These are phyloP conservation scores for Caenorhabditis japonica DNA, from an alignment of 2,888 invertebrate species.

Conservation along the genomic window DNA sequence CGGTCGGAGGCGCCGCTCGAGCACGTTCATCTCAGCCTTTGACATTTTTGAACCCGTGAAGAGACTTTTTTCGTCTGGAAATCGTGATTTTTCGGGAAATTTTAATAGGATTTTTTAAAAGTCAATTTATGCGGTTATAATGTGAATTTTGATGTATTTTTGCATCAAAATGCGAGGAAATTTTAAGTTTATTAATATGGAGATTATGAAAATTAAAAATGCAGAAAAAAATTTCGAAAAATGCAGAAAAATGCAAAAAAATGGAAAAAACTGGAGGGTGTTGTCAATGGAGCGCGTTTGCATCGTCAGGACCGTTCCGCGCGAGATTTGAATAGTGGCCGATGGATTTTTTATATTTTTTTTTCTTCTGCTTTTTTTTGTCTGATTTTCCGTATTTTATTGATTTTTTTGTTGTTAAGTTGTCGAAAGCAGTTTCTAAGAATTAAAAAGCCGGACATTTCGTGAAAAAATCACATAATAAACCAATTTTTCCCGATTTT, in stretches of 20 bases:
- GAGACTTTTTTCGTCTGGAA: not conserved
- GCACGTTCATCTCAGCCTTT: constrained; percentile 49
- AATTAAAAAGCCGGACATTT: too few relatives aligned
- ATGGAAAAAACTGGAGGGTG: not conserved
- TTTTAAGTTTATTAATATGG: too few relatives aligned
- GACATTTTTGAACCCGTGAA: constrained; percentile 47
- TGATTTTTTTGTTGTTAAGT: too few relatives aligned
- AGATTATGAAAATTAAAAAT: too few relatives aligned
- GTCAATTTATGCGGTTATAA: too few relatives aligned
- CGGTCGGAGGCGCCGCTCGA: constrained; percentile 59
- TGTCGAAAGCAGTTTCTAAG: too few relatives aligned
- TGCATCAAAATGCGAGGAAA: too few relatives aligned
- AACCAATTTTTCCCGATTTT: not conserved
- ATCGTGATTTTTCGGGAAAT: not conserved
- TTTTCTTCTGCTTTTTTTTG: not conserved
- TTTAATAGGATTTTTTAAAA: too few relatives aligned
- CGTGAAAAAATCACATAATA: too few relatives aligned
- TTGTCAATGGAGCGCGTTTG: constrained; percentile 35
- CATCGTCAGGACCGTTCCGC: not conserved
- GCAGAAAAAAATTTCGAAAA: not conserved
- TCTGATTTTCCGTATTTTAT: too few relatives aligned
- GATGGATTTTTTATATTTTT: constrained; percentile 6
- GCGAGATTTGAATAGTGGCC: constrained; percentile 25
- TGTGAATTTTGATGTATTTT: too few relatives aligned
- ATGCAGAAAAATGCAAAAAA: constrained; percentile 5